Evolutionary conservation across 2,888 invertebrate species (phyloP).

Genomic region (Acleris literana): DNA sequence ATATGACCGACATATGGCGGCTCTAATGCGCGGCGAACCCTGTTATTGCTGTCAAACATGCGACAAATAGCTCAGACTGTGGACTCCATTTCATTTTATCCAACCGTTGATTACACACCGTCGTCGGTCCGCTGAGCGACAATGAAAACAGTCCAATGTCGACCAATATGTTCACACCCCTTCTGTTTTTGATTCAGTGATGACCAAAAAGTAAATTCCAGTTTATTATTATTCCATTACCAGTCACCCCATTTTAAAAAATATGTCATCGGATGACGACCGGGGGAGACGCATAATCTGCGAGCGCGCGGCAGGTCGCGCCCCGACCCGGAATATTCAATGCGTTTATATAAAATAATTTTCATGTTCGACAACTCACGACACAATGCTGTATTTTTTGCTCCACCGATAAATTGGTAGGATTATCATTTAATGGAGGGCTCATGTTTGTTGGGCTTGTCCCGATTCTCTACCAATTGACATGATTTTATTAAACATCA

Average conservation of each 20-base stretch:
- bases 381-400: constrained; percentile 81
- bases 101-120: constrained; percentile 80
- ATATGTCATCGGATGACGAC: constrained; percentile 81
- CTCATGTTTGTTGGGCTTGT: constrained; percentile 80
- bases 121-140: constrained; percentile 77
- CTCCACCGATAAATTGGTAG: constrained; percentile 79
- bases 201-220: constrained; percentile 83
- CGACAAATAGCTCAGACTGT: constrained; percentile 77
- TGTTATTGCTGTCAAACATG: constrained; percentile 84
- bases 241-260: constrained; percentile 80
- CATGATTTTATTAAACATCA: constrained; percentile 80
- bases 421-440: constrained; percentile 84
- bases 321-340: constrained; percentile 75
- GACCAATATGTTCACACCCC: constrained; percentile 81
- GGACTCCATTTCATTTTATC: constrained; percentile 76
- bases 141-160: constrained; percentile 76
- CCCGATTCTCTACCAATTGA: constrained; percentile 78
- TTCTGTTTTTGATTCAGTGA: constrained; percentile 78
- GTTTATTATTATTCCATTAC: constrained; percentile 84
- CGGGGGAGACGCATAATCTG: constrained; percentile 71
- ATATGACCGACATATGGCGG: constrained; percentile 83
- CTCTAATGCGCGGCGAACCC: constrained; percentile 78
- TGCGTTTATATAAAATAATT: constrained; percentile 84
- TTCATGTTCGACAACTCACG: constrained; percentile 81
- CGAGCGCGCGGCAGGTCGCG: constrained; percentile 63